Conservation (phyloP, 2,797 vertebrate species). For the Silurus lanzhouensis region DNA sequence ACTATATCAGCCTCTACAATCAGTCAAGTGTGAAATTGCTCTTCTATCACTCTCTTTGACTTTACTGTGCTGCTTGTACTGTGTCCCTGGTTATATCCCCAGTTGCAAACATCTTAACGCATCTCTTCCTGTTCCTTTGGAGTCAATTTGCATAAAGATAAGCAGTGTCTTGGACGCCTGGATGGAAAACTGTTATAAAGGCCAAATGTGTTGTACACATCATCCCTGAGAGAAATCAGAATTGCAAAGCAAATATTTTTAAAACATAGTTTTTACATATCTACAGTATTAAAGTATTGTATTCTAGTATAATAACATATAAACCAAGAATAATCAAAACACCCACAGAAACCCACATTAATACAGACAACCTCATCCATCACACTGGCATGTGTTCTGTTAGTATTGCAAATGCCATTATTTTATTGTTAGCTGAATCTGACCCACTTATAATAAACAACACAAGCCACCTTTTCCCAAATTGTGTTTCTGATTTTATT, state of each 20-base stretch:
- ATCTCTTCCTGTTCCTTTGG: neutral
- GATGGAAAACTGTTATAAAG: neutral
- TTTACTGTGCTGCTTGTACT: neutral
- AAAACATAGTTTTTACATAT: neutral
- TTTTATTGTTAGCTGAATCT: conserved; percentile 2
- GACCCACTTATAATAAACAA: neutral
- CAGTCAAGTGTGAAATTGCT: conserved; percentile 58
- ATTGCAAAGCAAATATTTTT: neutral
- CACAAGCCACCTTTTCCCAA: neutral
- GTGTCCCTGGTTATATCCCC: conserved; percentile 15
- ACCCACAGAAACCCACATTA: neutral
- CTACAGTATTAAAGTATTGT: too few species aligned
- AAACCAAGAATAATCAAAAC: neutral
- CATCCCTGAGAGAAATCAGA: neutral
- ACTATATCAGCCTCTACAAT: conserved; percentile 28
- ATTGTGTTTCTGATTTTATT: neutral
- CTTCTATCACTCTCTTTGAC: conserved; percentile 35
- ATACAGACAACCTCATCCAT: neutral
- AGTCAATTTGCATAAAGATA: conserved; percentile 7
- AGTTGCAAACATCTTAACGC: conserved; percentile 12
- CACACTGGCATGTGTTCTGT: neutral
- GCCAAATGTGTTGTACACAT: neutral
- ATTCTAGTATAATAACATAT: neutral
- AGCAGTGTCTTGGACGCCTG: neutral
- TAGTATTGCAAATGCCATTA: neutral